Conservation (phyloP, 2,113 vertebrate genomes). For the Melanocharis versteri region DNA sequence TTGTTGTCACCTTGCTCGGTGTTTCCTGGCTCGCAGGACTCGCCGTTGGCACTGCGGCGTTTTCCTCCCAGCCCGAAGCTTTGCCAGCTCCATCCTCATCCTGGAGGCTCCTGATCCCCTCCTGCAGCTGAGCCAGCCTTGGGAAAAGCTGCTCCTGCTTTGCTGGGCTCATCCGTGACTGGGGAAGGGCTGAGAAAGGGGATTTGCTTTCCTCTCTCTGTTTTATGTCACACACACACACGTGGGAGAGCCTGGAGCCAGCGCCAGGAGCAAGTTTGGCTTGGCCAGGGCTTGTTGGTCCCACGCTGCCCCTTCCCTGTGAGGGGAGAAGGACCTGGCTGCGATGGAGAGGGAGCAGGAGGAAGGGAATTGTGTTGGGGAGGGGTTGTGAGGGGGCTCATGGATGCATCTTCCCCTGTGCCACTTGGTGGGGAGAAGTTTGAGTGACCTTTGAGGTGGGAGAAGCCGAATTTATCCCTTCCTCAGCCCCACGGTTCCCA, state of each 20-base stretch:
- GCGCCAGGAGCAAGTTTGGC: not conserved
- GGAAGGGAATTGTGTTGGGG: not conserved
- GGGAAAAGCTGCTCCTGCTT: not conserved
- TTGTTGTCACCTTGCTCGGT: not conserved
- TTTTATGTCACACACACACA: fast-evolving
- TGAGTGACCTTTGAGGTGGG: not conserved
- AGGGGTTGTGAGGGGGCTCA: not conserved
- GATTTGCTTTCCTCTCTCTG: not conserved
- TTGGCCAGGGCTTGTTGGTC: not conserved
- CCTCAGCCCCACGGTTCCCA: not conserved
- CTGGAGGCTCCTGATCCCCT: not conserved
- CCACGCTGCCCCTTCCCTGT: fast-evolving
- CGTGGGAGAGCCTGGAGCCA: fast-evolving
- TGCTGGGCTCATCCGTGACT: fast-evolving
- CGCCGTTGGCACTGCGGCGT: fast-evolving
- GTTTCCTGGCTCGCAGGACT: not conserved
- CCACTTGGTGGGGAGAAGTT: fast-evolving
- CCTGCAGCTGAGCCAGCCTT: not conserved
- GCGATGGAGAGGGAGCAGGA: not conserved
- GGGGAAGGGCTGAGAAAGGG: not conserved
- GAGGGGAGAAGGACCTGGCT: not conserved
- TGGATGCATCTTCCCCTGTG: fast-evolving
- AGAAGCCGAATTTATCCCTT: not conserved
- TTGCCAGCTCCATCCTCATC: not conserved
- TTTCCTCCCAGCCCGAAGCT: not conserved